phyloP scores from a whole-genome alignment of 2,888 invertebrate species.

The Xestia sexstrigata region DNA sequence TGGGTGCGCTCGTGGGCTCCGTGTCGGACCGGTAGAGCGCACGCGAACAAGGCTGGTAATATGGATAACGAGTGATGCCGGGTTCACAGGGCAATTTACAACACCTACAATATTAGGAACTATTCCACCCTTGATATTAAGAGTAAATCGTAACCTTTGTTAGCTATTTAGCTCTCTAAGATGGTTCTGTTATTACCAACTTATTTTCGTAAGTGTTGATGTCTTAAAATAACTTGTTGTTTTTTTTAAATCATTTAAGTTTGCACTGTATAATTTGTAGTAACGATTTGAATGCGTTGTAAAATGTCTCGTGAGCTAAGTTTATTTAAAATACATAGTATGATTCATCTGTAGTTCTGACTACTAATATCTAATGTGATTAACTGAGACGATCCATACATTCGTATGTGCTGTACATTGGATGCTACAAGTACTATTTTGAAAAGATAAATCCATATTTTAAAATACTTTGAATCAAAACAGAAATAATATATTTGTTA shows the following conservation, averaged over 20 bases:
- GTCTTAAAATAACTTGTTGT: slow-evolving; percentile 25
- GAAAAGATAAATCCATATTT: slow-evolving; percentile 5
- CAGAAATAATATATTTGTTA: slow-evolving; percentile 17
- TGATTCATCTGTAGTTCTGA: slow-evolving; percentile 47
- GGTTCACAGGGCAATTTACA: slow-evolving; percentile 61
- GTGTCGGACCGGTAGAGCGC: slow-evolving; percentile 79
- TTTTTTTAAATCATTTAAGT: slow-evolving; percentile 6
- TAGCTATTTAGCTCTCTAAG: slow-evolving; percentile 34
- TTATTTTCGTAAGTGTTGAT: slow-evolving; percentile 44
- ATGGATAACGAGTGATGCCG: slow-evolving; percentile 55
- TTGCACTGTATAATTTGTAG: slow-evolving; percentile 11
- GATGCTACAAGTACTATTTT: neutral
- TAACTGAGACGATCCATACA: slow-evolving; percentile 9
- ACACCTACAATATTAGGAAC: slow-evolving; percentile 50
- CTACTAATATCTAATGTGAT: slow-evolving; percentile 24
- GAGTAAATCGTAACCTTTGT: slow-evolving; percentile 38
- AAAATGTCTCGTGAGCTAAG: slow-evolving; percentile 59
- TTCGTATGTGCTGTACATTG: neutral
- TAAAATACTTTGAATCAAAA: slow-evolving; percentile 8
- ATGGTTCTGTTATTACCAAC: slow-evolving; percentile 24
- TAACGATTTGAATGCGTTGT: slow-evolving; percentile 51
- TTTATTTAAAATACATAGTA: slow-evolving; percentile 48
- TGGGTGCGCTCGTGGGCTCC: slow-evolving; percentile 76
- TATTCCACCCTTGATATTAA: slow-evolving; percentile 49
- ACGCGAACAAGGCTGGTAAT: slow-evolving; percentile 54